Evolutionary conservation across 2,113 vertebrate genomes (phyloP).

Genomic region (Labeo rohita): DNA sequence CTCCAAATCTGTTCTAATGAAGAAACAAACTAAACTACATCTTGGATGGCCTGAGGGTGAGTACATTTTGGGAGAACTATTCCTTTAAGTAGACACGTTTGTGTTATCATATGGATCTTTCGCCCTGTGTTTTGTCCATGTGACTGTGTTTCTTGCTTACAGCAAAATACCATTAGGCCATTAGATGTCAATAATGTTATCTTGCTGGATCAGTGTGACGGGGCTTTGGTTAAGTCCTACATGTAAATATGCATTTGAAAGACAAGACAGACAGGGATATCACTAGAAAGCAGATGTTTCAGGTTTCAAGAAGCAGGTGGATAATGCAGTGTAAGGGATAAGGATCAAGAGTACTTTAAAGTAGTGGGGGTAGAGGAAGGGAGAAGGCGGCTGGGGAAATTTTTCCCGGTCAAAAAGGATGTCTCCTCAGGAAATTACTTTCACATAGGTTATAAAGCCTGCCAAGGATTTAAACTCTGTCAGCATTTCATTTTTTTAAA

Average conservation of each 20-base stretch:
- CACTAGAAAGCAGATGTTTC: conserved; percentile 3
- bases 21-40: not conserved
- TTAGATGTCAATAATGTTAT: conserved; percentile 25
- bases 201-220: not conserved
- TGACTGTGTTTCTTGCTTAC: conserved; percentile 27
- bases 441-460: conserved; percentile 56
- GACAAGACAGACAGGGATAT: not conserved
- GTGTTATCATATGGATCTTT: conserved; percentile 34
- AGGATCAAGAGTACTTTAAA: not conserved
- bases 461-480: conserved; percentile 57
- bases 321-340: conserved; percentile 13
- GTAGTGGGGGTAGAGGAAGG: conserved; percentile 31
- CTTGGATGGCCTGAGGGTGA: not conserved
- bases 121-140: not conserved
- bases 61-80: not conserved
- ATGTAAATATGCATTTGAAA: conserved; percentile 1
- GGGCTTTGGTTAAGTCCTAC: conserved; percentile 1
- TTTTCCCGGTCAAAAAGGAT: conserved; percentile 60
- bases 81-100: conserved; percentile 44
- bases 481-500: not conserved
- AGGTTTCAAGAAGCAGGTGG: conserved; percentile 1
- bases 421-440: conserved; percentile 69
- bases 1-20: not conserved
- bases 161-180: not conserved
- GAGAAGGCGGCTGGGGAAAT: conserved; percentile 11